These are phyloP conservation scores for Lasiommata megera DNA, from an alignment of 2,888 invertebrate genomes.

Conservation along the genomic window DNA sequence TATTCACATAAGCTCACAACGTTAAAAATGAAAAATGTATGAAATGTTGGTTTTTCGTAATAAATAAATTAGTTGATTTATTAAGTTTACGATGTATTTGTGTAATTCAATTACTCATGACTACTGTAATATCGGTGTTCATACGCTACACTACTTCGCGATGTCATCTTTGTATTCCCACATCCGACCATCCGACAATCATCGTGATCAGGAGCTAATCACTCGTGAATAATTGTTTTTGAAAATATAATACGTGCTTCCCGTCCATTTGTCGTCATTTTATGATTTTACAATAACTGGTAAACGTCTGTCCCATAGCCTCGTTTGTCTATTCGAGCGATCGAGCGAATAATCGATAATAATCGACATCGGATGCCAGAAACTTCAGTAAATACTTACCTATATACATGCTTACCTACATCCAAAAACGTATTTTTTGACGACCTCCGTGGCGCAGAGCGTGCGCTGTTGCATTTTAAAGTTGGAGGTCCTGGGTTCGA, in stretches of 20 bases:
- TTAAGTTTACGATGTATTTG: too few species aligned
- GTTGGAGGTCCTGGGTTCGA: too few species aligned
- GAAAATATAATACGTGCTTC: conserved; percentile 46
- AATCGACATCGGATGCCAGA: conserved; percentile 28
- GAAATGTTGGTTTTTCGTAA: too few species aligned
- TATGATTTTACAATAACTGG: conserved; percentile 35
- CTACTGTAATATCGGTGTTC: too few species aligned
- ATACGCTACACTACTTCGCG: background rate
- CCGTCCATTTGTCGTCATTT: conserved; percentile 36
- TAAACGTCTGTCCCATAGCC: conserved; percentile 36
- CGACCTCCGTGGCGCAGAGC: too few species aligned
- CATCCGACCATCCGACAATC: conserved; percentile 18
- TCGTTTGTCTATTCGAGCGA: conserved; percentile 37
- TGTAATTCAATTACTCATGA: too few species aligned
- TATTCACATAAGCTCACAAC: too few species aligned
- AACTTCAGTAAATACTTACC: conserved; percentile 19
- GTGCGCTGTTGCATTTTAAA: too few species aligned
- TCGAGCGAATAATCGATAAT: conserved; percentile 42
- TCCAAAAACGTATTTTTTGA: too few species aligned
- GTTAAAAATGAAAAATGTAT: too few species aligned
- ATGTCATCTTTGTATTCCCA: conserved; percentile 8
- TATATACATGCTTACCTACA: background rate
- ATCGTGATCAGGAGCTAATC: conserved; percentile 19
- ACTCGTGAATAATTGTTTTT: conserved; percentile 42
- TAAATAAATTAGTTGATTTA: too few species aligned